phyloP scores from a whole-genome alignment of 1,140 invertebrate species.

The Mycetomoellerius zeteki region DNA sequence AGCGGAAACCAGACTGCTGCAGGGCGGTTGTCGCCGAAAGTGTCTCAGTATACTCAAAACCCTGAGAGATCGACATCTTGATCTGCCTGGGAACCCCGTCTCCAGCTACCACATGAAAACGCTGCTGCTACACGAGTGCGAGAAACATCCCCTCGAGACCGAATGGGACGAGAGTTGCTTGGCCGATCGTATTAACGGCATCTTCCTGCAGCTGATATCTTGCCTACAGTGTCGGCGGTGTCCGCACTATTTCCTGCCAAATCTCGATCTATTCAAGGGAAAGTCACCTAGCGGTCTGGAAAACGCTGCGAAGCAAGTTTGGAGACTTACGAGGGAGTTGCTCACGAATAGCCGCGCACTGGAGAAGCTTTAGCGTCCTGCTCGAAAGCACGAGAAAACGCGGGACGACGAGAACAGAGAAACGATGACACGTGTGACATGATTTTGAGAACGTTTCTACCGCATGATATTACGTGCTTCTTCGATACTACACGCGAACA shows the following conservation, averaged over 20 bases:
- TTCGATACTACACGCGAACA: constrained; percentile 19
- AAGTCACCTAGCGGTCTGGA: constrained; percentile 95
- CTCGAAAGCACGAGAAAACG: background rate
- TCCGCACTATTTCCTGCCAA: constrained; percentile 96
- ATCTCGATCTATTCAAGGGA: constrained; percentile 95
- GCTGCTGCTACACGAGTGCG: constrained; percentile 96
- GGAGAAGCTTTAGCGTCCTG: constrained; percentile 91
- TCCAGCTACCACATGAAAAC: constrained; percentile 96
- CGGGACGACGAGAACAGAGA: background rate
- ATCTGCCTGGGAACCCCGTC: constrained; percentile 95
- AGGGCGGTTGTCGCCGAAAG: constrained; percentile 93
- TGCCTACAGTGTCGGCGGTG: constrained; percentile 97
- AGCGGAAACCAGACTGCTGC: constrained; percentile 94
- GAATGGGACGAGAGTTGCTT: constrained; percentile 97
- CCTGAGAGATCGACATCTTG: constrained; percentile 95
- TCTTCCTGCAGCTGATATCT: constrained; percentile 97
- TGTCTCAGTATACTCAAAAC: constrained; percentile 96
- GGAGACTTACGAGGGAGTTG: constrained; percentile 95
- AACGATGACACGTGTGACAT: constrained; percentile 29
- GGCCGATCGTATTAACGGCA: constrained; percentile 97
- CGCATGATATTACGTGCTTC: constrained; percentile 59
- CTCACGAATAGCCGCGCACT: constrained; percentile 95
- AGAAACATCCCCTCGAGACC: constrained; percentile 96
- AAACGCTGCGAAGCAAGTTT: constrained; percentile 96
- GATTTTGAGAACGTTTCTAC: constrained; percentile 24